A percentile compares a stretch with the other conserved stretches of the same genome.
phyloP scores from a whole-genome alignment of 2,797 vertebrate species.

The Dendrocincla tyrannina region DNA sequence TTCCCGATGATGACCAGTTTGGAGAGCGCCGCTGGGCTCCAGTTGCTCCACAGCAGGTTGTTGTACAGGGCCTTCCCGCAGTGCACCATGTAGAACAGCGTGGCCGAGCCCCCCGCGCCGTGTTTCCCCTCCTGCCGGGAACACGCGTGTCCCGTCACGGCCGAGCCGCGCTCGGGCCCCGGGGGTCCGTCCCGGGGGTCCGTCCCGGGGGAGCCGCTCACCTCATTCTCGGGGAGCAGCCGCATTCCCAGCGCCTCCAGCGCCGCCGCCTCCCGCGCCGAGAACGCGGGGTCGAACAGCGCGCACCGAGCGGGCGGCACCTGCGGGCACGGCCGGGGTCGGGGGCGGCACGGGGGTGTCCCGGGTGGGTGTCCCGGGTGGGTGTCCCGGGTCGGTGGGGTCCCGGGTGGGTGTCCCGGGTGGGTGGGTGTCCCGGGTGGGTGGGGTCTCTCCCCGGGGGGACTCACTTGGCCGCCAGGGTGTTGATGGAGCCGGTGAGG shows the following conservation, averaged over 20 bases:
- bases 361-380: too few relatives aligned
- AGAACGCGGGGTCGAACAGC: slow-evolving; percentile 89
- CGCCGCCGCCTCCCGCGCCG: slow-evolving; percentile 72
- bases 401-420: too few relatives aligned
- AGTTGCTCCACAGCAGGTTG: slow-evolving; percentile 96
- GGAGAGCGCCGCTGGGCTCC: slow-evolving; percentile 79
- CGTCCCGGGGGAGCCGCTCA: slow-evolving; percentile 25
- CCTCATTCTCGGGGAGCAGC: slow-evolving; percentile 89
- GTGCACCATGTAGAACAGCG: slow-evolving; percentile 92
- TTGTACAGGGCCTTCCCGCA: slow-evolving; percentile 97
- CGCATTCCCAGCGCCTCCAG: slow-evolving; percentile 82
- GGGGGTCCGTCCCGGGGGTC: background rate
- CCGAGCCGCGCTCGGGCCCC: background rate
- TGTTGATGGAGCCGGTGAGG: too few relatives aligned
- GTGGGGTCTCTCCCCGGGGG: too few relatives aligned
- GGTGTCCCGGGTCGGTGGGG: too few relatives aligned
- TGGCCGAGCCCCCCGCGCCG: slow-evolving; percentile 54
- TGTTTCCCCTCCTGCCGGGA: slow-evolving; percentile 87
- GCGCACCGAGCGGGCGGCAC: slow-evolving; percentile 79
- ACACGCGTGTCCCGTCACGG: rapidly evolving
- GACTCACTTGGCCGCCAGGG: too few relatives aligned
- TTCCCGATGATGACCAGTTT: slow-evolving; percentile 87
- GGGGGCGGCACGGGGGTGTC: background rate
- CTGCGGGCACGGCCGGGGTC: slow-evolving; percentile 54
- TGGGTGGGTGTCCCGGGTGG: too few relatives aligned